phyloP scores from a whole-genome alignment of 2,113 vertebrate species.

The Corvus cornix region DNA sequence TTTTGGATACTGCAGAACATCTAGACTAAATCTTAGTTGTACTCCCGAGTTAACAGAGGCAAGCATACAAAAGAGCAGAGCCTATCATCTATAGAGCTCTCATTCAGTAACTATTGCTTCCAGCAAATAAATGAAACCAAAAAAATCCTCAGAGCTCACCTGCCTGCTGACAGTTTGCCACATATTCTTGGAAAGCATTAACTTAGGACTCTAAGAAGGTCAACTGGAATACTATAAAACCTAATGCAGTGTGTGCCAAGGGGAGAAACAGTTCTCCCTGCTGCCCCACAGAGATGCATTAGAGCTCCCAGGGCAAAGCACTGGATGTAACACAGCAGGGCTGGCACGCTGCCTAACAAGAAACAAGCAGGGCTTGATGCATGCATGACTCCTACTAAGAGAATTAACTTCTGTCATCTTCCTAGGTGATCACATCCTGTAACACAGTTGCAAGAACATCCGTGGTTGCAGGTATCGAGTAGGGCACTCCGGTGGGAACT shows the following conservation, averaged over 20 bases:
- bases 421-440: fast-evolving
- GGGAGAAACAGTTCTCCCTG: not conserved
- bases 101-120: not conserved
- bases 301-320: not conserved
- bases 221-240: not conserved
- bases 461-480: not conserved
- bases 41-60: not conserved
- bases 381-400: not conserved
- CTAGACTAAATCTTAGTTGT: not conserved
- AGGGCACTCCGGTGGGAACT: not conserved
- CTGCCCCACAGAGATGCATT: not conserved
- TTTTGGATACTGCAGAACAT: not conserved
- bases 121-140: not conserved
- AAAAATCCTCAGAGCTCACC: not conserved
- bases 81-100: not conserved
- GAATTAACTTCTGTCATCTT: not conserved
- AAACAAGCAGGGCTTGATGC: not conserved
- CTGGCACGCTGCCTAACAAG: not conserved
- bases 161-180: not conserved
- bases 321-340: not conserved
- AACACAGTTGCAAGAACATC: not conserved
- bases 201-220: not conserved
- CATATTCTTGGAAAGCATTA: not conserved
- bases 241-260: not conserved
- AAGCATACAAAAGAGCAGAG: not conserved